Conservation (phyloP, 2,888 invertebrate genomes). For the Drosophila paracracens region DNA sequence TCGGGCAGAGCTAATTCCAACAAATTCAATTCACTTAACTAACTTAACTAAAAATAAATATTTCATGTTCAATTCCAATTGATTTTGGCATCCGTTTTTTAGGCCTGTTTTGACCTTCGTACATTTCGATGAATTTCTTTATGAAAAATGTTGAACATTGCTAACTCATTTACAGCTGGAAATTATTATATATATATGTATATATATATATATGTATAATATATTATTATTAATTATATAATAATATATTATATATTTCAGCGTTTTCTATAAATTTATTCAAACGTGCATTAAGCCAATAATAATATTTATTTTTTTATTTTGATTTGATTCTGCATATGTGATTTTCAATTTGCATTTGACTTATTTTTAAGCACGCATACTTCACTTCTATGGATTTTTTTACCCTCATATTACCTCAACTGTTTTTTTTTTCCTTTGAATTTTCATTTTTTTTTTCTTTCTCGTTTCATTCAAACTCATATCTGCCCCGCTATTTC, state of each 20-base stretch:
- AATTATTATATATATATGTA: background rate
- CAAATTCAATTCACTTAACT: constrained; percentile 15
- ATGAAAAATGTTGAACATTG: background rate
- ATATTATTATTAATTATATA: no score
- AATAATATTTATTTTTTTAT: constrained; percentile 21
- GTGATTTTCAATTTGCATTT: constrained; percentile 42
- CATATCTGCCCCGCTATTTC: background rate
- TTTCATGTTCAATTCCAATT: background rate
- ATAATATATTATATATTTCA: background rate
- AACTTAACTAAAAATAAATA: constrained; percentile 10
- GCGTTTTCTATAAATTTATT: constrained; percentile 1
- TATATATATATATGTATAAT: background rate
- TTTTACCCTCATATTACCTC: background rate
- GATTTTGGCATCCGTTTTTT: background rate
- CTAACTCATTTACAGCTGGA: background rate
- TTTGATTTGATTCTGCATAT: constrained; percentile 1
- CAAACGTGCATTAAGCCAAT: constrained; percentile 30
- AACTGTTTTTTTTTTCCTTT: constrained; percentile 2
- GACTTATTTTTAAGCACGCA: background rate
- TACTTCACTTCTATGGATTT: constrained; percentile 2
- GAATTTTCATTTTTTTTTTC: background rate
- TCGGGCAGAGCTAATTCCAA: constrained; percentile 10
- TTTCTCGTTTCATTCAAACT: constrained; percentile 1
- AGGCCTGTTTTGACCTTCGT: background rate
- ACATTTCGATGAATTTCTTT: background rate